Evolutionary conservation across 2,797 vertebrate genomes (phyloP).

Genomic region (Varecia variegata): DNA sequence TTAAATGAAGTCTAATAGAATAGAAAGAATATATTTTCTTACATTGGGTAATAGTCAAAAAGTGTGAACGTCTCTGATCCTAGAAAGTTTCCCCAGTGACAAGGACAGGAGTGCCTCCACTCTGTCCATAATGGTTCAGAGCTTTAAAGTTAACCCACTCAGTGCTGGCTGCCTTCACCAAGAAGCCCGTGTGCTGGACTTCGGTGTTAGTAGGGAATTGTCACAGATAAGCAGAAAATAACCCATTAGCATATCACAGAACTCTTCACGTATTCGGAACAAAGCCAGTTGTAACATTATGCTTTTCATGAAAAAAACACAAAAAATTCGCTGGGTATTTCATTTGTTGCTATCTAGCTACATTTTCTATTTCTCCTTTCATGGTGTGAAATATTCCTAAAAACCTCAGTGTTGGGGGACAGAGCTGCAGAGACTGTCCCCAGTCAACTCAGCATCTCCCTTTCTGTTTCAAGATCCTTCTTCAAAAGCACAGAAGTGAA

Average conservation of each 20-base stretch:
- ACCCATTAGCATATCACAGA: neutral
- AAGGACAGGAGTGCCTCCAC: neutral
- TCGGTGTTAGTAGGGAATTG: neutral
- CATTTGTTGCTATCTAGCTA: neutral
- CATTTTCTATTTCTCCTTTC: neutral
- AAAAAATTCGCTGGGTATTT: neutral
- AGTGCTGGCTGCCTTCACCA: neutral
- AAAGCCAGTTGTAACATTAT: neutral
- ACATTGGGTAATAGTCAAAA: neutral
- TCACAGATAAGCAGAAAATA: neutral
- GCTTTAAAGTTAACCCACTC: neutral
- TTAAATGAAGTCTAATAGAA: neutral
- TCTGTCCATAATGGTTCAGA: neutral
- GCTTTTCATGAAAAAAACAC: neutral
- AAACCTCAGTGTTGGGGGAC: neutral
- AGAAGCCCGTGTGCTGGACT: neutral
- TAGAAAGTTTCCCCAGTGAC: neutral
- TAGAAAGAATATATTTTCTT: neutral
- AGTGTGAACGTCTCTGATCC: neutral
- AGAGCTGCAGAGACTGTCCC: neutral
- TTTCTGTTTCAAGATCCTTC: conserved; percentile 58
- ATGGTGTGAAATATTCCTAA: neutral
- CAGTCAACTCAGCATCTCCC: neutral
- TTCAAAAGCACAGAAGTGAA: conserved; percentile 63
- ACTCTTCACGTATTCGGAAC: neutral